A percentile compares a stretch with the other conserved stretches of the same genome.
phyloP scores from a whole-genome alignment of 2,888 invertebrate genomes.

The Pheosia tremula region DNA sequence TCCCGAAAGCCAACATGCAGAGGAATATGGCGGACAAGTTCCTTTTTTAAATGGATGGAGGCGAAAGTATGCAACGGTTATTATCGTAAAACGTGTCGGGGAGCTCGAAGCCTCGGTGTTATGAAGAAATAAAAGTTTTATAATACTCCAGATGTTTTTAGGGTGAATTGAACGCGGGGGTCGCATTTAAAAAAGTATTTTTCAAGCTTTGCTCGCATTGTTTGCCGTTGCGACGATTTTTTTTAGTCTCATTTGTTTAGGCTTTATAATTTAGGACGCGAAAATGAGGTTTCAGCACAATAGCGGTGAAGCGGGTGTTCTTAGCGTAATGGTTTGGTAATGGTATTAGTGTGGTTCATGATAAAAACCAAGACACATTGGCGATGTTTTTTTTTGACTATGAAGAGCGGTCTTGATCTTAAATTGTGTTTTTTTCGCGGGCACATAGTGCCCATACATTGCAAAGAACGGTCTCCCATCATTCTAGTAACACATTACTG shows the following conservation, averaged over 20 bases:
- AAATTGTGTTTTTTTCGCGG: too few species aligned
- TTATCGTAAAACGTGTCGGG: slow-evolving; percentile 7
- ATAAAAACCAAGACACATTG: too few species aligned
- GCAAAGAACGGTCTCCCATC: too few species aligned
- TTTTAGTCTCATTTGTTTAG: slow-evolving; percentile 32
- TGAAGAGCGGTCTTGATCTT: too few species aligned
- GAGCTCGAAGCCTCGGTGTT: slow-evolving; percentile 1
- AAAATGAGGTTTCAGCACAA: slow-evolving; percentile 27
- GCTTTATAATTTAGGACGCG: slow-evolving; percentile 27
- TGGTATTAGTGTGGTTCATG: not conserved
- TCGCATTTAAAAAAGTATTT: slow-evolving; percentile 17
- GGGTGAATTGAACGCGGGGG: not conserved
- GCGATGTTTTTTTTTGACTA: too few species aligned
- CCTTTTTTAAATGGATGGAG: not conserved
- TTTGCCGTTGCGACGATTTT: slow-evolving; percentile 19
- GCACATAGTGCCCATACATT: too few species aligned
- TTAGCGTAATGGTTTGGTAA: not conserved
- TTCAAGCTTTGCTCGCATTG: slow-evolving; percentile 24
- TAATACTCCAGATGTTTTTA: slow-evolving; percentile 15
- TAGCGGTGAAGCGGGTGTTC: not conserved
- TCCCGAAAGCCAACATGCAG: not conserved
- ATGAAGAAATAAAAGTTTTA: slow-evolving; percentile 11
- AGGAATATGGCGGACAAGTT: not conserved
- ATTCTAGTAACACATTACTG: too few species aligned
- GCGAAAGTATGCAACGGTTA: slow-evolving; percentile 4